Base-by-base conservation (phyloP, 2,888 invertebrate genomes). In the Ennomos quercinarius region DNA sequence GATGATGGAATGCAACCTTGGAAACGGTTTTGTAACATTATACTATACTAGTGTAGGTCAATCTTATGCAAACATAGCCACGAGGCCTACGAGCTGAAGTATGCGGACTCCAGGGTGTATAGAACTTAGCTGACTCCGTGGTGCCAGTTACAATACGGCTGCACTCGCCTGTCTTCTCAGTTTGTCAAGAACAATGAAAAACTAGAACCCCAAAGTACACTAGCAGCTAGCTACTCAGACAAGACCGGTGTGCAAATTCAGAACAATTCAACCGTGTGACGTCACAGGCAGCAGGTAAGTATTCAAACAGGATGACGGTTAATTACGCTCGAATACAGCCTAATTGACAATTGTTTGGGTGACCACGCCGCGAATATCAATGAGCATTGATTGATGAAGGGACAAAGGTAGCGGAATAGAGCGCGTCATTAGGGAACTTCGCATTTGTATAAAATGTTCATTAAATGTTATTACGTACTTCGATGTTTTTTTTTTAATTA, bases 271-370 rank as follows among this genome's bases (percentile, higher is more conserved):
- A 44, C 43, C 41, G 13, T 27, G 37, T 53, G 53, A 58, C 54
- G 48, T 50, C 49, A 46, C 48, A 27, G 27, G 27, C 6, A 27
- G 44, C 27, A 6, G 44, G 40, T 12, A 40, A 1, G 12, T 12
- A 41, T 10, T 42, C 35, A 27, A 13, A 36, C 49, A 46, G 49
- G 27, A 17, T 36, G 53, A 41, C 40, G 41, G 47, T 43, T 61
- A 61, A 61, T 61, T 61, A 39, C 55, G 51, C 35, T 12, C 51
- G 51, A 51, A 52, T 56, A 56, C 60, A 37, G 43, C 35, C 43
- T 61, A 56, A 61, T 61, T 56, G 51, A 48, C 60, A 27, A 61
- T 61, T 61, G 55, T 51, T n/a, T 36, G 45, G 40, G 39, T 35
- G 46, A 34, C 27, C 59, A 35, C 5, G 50, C 8, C n/a, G 34